Conservation (phyloP, 1,140 invertebrate genomes). For the Pantala flavescens region DNA sequence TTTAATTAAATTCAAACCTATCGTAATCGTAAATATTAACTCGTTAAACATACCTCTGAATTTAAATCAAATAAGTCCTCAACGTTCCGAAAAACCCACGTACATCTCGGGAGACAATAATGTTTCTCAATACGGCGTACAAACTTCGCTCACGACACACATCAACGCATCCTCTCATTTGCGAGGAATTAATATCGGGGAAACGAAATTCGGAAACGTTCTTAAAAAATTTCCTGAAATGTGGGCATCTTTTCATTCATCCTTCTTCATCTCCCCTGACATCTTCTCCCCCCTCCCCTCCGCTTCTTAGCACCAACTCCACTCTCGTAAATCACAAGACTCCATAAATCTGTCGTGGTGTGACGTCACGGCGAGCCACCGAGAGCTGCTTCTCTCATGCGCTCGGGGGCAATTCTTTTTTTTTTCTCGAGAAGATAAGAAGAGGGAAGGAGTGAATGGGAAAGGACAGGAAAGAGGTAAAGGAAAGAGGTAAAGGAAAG, state of each 20-base stretch:
- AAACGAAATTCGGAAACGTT: neutral
- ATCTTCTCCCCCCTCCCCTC: neutral
- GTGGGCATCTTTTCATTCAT: neutral
- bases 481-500: neutral
- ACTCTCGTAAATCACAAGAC: neutral
- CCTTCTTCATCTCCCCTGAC: neutral
- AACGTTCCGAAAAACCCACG: no score
- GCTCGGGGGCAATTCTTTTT: neutral
- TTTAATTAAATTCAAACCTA: no score
- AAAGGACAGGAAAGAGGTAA: neutral
- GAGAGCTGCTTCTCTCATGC: neutral
- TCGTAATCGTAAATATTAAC: no score
- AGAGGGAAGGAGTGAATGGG: neutral
- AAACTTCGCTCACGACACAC: no score
- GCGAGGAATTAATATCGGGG: neutral
- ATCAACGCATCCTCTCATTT: no score
- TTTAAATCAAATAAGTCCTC: no score
- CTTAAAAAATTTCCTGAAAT: neutral
- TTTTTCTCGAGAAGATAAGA: neutral
- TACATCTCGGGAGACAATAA: no score
- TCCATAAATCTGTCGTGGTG: neutral
- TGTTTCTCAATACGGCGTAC: no score
- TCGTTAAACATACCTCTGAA: no score
- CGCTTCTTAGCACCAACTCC: slow-evolving; percentile 3
- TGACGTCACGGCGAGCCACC: slow-evolving; percentile 1